Conservation (phyloP, 2,888 invertebrate species). For the Ophonus ardosiacus region DNA sequence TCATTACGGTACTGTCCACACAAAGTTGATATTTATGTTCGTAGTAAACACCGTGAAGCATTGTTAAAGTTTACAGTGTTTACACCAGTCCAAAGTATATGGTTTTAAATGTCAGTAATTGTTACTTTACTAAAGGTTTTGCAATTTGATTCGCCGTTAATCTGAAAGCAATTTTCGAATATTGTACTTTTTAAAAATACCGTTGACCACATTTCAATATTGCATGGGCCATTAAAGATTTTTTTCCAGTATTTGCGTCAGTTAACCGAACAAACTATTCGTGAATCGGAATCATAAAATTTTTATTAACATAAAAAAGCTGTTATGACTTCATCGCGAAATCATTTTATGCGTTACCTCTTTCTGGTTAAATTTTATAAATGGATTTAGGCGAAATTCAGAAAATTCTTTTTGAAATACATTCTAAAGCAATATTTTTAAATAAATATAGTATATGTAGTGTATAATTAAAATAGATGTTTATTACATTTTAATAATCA, state of each 20-base stretch:
- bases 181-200: background rate
- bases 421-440: background rate
- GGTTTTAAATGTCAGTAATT: conserved; percentile 42
- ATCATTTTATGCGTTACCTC: background rate
- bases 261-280: background rate
- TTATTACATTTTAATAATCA: background rate
- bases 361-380: background rate
- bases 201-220: conserved; percentile 19
- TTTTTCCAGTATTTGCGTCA: conserved; percentile 1
- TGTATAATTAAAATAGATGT: too few relatives aligned
- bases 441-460: too few relatives aligned
- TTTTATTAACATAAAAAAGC: conserved; percentile 9
- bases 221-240: background rate
- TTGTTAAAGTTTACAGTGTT: conserved; percentile 36
- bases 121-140: conserved; percentile 5
- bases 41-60: conserved; percentile 23
- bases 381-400: background rate
- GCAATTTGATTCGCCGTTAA: conserved; percentile 1
- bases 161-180: background rate
- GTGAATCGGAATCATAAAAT: conserved; percentile 7
- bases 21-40: conserved; percentile 3
- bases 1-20: background rate
- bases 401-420: background rate
- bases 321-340: conserved; percentile 4
- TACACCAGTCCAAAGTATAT: conserved; percentile 4